Conservation (phyloP, 2,888 invertebrate genomes). For the Pocota personata region DNA sequence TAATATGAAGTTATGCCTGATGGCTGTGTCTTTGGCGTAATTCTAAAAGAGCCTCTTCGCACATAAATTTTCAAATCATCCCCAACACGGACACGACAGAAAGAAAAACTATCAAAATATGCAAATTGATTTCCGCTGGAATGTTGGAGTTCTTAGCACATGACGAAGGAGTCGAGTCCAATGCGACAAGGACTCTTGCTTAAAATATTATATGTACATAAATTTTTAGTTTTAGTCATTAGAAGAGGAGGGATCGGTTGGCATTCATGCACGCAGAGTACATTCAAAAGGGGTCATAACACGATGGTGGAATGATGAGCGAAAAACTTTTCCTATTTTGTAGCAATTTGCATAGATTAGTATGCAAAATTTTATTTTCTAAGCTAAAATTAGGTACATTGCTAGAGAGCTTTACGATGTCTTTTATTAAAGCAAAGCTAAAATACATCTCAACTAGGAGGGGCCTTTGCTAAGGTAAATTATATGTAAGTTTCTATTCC, state of each 20-base stretch:
- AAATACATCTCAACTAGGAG: neutral
- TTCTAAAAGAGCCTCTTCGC: neutral
- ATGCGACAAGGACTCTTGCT: slow-evolving; percentile 44
- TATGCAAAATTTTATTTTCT: slow-evolving; percentile 47
- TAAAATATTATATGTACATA: slow-evolving; percentile 39
- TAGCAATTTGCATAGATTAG: slow-evolving; percentile 66
- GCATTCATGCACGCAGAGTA: slow-evolving; percentile 27
- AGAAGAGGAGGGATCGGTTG: neutral
- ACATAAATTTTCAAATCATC: slow-evolving; percentile 36
- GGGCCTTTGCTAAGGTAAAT: neutral
- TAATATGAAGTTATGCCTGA: slow-evolving; percentile 13
- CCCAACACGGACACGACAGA: neutral
- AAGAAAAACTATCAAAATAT: slow-evolving; percentile 72
- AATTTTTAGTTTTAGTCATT: slow-evolving; percentile 24
- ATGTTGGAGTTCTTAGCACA: slow-evolving; percentile 30
- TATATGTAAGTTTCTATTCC: neutral
- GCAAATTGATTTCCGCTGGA: slow-evolving; percentile 70
- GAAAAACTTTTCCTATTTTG: slow-evolving; percentile 41
- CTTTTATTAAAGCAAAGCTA: neutral
- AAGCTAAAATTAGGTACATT: slow-evolving; percentile 31
- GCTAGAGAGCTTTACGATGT: neutral
- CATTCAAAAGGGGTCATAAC: neutral
- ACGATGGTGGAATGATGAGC: neutral
- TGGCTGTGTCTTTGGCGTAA: slow-evolving; percentile 6
- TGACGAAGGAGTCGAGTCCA: slow-evolving; percentile 21